These are phyloP conservation scores for Mus spretus DNA, from an alignment of 2,797 vertebrate genomes.

Conservation along the genomic window DNA sequence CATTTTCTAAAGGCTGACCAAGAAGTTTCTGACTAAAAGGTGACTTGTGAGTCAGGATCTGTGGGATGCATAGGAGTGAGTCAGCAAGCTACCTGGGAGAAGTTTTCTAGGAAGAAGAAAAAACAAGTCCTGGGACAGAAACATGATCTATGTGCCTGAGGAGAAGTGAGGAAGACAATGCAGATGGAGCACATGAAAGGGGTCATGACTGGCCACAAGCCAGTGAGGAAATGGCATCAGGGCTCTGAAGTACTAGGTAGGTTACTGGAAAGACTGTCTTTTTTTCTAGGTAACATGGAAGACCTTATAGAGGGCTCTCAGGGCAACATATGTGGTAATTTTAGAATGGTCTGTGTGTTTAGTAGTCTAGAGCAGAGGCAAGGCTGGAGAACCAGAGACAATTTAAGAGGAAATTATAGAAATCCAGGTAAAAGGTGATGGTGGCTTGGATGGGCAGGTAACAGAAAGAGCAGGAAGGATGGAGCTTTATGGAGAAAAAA, in stretches of 20 bases:
- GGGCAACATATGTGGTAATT: neutral
- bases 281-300: neutral
- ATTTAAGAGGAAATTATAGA: neutral
- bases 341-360: neutral
- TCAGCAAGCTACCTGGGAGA: neutral
- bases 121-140: neutral
- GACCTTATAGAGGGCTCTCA: neutral
- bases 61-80: neutral
- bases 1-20: slow-evolving; percentile 9
- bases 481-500: neutral
- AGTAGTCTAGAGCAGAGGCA: neutral
- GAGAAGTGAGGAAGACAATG: neutral
- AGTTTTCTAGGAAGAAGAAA: slow-evolving; percentile 15
- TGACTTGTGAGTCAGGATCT: neutral
- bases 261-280: neutral
- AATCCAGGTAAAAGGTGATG: neutral
- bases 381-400: neutral
- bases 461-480: neutral
- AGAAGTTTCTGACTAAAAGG: neutral
- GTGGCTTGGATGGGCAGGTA: no score
- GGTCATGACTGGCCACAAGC: neutral
- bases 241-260: neutral
- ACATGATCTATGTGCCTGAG: neutral
- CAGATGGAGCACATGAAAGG: neutral
- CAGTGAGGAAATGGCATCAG: neutral